Conservation (phyloP, 2,113 vertebrate species). For the Lepidothrix coronata region DNA sequence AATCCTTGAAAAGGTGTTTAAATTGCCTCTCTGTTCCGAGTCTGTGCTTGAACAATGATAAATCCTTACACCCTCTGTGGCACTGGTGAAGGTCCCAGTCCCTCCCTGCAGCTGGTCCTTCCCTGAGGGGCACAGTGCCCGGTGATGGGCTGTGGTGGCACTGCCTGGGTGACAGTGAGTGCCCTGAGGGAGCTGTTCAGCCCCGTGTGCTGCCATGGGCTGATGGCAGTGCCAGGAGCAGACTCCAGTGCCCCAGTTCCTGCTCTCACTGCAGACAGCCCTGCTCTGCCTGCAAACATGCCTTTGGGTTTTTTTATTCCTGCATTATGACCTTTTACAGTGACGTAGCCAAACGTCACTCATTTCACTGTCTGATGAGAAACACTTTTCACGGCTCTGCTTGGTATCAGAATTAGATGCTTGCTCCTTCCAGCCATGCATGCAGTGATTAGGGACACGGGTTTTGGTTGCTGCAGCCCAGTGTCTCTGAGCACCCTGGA, state of each 20-base stretch:
- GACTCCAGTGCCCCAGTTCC: not conserved
- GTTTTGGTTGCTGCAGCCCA: not conserved
- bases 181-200: not conserved
- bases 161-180: not conserved
- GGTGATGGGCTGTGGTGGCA: not conserved
- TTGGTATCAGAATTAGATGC: not conserved
- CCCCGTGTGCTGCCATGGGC: not conserved
- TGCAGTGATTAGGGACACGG: not conserved
- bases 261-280: not conserved
- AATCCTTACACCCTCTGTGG: not conserved
- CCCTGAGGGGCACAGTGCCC: accelerated
- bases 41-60: not conserved
- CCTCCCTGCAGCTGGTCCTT: not conserved
- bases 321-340: not conserved
- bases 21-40: not conserved
- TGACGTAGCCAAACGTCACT: not conserved
- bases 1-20: not conserved
- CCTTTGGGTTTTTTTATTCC: not conserved
- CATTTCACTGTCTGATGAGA: not conserved
- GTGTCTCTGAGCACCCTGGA: not conserved
- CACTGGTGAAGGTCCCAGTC: not conserved
- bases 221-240: not conserved
- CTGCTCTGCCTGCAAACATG: not conserved
- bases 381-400: not conserved
- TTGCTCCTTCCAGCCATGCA: not conserved